Evolutionary conservation across 2,113 vertebrate genomes (phyloP), one percentile per base, ranked within the genome.

Genomic region (Dromaius novaehollandiae): DNA sequence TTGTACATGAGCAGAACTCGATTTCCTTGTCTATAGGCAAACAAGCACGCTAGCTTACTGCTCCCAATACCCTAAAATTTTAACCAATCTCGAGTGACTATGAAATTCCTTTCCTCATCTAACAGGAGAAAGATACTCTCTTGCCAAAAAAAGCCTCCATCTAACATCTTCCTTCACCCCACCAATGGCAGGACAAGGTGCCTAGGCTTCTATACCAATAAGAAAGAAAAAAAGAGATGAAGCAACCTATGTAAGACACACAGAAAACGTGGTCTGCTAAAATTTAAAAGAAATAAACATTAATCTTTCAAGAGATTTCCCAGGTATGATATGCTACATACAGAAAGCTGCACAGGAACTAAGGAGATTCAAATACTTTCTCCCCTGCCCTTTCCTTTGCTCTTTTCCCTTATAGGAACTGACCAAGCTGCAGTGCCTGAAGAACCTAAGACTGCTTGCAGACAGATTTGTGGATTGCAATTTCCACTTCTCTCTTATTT

Each of bases 361-460:
- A 56, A 28, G 36, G 20, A 55, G 3, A 21, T 63, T 75, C 32
- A 83, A 63, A 66, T 16, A 6, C 19, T 22, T 32, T 7, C 30
- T 30, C 16, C 55, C 26, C 30, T 8, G 15, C 16, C 56, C 18
- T 16, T 30, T 56, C 28, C 30, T 56, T 56, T 30, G 26, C 28
- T 32, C 15, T 46, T 68, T 64, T 10, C 16, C 16, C 25, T 63
- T 5, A 3, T 1, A 64, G 26, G 0, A 0, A 48, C 48, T 38
- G 26, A 25, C 24, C n/a, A 68, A 75, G n/a, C 11, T 5, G 1
- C 32, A 56, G 12, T 3, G 3, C 6, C 40, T 1, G 0, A 30
- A 82, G 65, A 76, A 21, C 3, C 21, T 17, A 13, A 32, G 12
- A 11, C 30, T 55, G 14, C 32, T 20, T 34, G 4, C 22, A 73